These are phyloP conservation scores for Leptopterna dolabrata DNA, from an alignment of 2,888 invertebrate species.

Conservation along the genomic window DNA sequence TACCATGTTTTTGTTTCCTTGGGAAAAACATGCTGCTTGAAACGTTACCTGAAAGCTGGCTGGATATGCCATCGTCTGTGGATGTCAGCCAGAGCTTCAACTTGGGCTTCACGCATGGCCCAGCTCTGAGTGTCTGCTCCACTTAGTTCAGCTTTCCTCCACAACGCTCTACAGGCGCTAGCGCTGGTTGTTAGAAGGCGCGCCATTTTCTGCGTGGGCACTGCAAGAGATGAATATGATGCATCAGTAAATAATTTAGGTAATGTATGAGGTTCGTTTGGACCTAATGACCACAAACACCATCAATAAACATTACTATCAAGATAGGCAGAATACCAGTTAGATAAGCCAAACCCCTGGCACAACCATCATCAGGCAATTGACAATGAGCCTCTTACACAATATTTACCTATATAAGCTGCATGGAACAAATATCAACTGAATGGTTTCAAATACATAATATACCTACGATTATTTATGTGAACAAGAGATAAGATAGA, in stretches of 20 bases:
- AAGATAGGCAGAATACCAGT: no score
- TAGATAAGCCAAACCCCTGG: no score
- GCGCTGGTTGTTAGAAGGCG: conserved; percentile 90
- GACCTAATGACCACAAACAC: background rate
- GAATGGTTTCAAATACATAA: no score
- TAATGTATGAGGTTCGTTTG: background rate
- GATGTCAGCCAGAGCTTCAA: conserved; percentile 84
- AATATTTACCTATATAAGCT: no score
- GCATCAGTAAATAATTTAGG: background rate
- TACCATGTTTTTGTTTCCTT: no score
- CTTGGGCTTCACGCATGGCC: conserved; percentile 86
- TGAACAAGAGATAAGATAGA: no score
- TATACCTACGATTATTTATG: no score
- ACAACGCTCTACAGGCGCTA: conserved; percentile 83
- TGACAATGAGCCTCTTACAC: no score
- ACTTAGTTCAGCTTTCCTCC: conserved; percentile 89
- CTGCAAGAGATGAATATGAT: conserved; percentile 68
- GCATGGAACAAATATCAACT: no score
- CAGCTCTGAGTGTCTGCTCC: conserved; percentile 85
- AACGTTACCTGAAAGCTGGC: conserved; percentile 78
- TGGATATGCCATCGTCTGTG: conserved; percentile 94
- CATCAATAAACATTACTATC: background rate
- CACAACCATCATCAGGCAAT: no score
- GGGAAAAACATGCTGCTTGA: background rate
- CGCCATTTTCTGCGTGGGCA: conserved; percentile 95